These are phyloP conservation scores for Erythrolamprus reginae DNA, from an alignment of 2,113 vertebrate genomes.

Conservation along the genomic window DNA sequence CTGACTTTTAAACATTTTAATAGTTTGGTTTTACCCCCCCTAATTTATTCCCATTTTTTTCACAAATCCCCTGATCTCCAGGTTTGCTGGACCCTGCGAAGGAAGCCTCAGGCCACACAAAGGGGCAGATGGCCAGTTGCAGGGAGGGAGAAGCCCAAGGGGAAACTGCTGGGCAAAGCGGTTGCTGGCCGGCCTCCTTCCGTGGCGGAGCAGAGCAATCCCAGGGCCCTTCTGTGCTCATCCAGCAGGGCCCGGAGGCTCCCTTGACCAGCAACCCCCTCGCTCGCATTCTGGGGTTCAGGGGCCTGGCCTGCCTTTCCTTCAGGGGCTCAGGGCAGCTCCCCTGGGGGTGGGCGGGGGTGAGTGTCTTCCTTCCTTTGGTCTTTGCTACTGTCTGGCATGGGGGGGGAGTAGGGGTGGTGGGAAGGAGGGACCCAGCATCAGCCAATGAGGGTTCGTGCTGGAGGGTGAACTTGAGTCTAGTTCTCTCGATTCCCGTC, in stretches of 20 bases:
- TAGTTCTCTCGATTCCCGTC: background rate
- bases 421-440: background rate
- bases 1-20: too few species aligned
- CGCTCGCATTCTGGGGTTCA: rapidly evolving
- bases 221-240: too few species aligned
- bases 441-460: background rate
- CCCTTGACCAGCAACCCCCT: background rate
- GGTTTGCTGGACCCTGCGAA: too few species aligned
- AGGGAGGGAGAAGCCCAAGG: background rate
- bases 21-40: too few species aligned
- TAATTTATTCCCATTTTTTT: too few species aligned
- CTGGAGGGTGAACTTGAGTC: background rate
- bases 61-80: too few species aligned
- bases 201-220: background rate
- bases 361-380: background rate
- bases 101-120: too few species aligned
- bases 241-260: background rate
- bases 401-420: rapidly evolving
- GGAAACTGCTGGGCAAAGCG: background rate
- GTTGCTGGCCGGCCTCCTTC: background rate
- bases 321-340: background rate
- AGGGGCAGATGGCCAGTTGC: too few species aligned
- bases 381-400: background rate
- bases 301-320: background rate
- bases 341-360: too few species aligned